A percentile compares a stretch with the other conserved stretches of the same genome.
Conservation (phyloP, 1,140 invertebrate genomes). For the Oscheius sp. region DNA sequence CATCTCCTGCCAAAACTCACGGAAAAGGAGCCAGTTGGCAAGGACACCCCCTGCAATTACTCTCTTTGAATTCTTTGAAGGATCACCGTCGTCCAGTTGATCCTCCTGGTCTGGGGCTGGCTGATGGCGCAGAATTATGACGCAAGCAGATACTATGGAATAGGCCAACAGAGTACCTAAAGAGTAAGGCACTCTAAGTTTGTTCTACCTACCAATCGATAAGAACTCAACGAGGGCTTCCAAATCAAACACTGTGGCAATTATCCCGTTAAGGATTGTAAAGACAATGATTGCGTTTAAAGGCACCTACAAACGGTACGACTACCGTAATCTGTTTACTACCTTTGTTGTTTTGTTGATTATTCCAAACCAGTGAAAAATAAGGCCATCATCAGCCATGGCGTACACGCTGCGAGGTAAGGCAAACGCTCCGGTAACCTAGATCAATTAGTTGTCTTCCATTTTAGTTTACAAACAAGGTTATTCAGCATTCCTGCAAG, state of each 20-base stretch:
- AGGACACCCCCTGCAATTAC: conserved; percentile 14
- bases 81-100: conserved; percentile 14
- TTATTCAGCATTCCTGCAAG: conserved; percentile 81
- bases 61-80: background rate
- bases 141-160: conserved; percentile 82
- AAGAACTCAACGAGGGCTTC: conserved; percentile 87
- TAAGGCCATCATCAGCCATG: conserved; percentile 81
- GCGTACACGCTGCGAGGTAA: conserved; percentile 81
- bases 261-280: conserved; percentile 72
- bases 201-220: conserved; percentile 76
- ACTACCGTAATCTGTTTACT: background rate
- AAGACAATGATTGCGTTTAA: conserved; percentile 77
- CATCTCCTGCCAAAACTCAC: conserved; percentile 10
- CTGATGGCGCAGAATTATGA: conserved; percentile 72
- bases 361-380: conserved; percentile 73
- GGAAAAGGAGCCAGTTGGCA: background rate
- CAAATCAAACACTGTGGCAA: conserved; percentile 82
- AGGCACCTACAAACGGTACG: conserved; percentile 72
- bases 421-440: conserved; percentile 81
- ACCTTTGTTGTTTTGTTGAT: conserved; percentile 65
- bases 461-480: conserved; percentile 61
- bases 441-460: conserved; percentile 1
- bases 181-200: background rate
- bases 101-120: conserved; percentile 14
- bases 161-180: conserved; percentile 86